phyloP scores from a whole-genome alignment of 2,888 invertebrate species.

The Leptura quadrifasciata region DNA sequence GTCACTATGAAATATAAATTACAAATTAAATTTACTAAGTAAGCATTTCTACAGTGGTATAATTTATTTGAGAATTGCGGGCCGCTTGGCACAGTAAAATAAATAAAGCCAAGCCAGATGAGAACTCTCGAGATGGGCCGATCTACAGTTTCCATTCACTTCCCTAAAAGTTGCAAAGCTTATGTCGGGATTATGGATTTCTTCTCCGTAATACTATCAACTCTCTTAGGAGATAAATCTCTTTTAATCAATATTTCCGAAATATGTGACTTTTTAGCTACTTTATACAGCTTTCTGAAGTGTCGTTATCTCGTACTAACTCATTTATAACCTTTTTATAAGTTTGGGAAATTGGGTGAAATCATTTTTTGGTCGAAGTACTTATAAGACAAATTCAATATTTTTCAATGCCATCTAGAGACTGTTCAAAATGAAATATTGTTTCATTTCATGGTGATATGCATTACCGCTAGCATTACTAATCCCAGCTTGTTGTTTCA shows the following conservation, averaged over 20 bases:
- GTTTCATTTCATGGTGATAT: too few species aligned
- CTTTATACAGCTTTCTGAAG: slow-evolving; percentile 5
- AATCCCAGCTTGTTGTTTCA: too few species aligned
- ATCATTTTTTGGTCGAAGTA: background rate
- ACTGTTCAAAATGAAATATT: too few species aligned
- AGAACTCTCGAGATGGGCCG: slow-evolving; percentile 23
- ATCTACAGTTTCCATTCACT: slow-evolving; percentile 19
- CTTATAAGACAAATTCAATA: background rate
- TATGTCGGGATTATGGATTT: slow-evolving; percentile 17
- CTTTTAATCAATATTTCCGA: slow-evolving; percentile 29
- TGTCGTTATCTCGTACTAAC: slow-evolving; percentile 10
- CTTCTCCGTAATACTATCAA: slow-evolving; percentile 14
- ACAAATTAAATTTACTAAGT: slow-evolving; percentile 54
- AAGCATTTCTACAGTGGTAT: slow-evolving; percentile 43
- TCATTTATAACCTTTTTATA: slow-evolving; percentile 2
- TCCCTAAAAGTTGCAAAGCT: slow-evolving; percentile 24
- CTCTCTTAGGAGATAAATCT: background rate
- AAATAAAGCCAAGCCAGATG: slow-evolving; percentile 42
- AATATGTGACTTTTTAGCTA: slow-evolving; percentile 19
- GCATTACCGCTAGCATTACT: too few species aligned
- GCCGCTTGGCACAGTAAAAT: slow-evolving; percentile 51
- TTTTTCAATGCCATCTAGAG: background rate
- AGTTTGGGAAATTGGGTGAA: background rate
- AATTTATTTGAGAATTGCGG: slow-evolving; percentile 47
- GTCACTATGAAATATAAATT: slow-evolving; percentile 54